Conservation (phyloP, 2,888 invertebrate species). For the Rotaria macrura region DNA sequence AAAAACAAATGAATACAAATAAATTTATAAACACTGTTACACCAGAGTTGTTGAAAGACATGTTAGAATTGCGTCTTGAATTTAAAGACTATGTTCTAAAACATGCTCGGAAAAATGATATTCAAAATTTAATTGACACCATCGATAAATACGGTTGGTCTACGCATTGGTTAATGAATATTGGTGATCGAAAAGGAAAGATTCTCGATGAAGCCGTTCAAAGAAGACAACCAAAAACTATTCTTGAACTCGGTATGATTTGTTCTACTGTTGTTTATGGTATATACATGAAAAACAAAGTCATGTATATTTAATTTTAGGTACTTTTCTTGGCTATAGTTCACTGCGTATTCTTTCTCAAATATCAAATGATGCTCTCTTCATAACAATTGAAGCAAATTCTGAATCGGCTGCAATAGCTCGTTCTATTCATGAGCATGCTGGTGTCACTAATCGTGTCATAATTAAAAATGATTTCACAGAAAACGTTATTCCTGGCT, state of each 20-base stretch:
- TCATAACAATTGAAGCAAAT: background rate
- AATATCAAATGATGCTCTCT: background rate
- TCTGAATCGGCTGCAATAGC: background rate
- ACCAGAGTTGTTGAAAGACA: too few relatives aligned
- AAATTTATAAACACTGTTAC: too few relatives aligned
- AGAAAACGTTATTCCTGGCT: background rate
- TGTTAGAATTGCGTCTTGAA: too few relatives aligned
- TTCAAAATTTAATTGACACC: background rate
- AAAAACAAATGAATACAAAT: too few relatives aligned
- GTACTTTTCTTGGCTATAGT: constrained; percentile 9
- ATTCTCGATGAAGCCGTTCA: background rate
- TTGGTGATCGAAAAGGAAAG: constrained; percentile 4
- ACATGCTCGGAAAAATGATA: background rate
- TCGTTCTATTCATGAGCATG: background rate
- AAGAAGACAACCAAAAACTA: background rate
- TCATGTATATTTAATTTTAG: background rate
- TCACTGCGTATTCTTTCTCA: background rate
- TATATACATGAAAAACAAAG: too few relatives aligned
- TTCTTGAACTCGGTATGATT: background rate
- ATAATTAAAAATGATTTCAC: background rate
- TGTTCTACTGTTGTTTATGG: background rate
- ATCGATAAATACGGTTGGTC: background rate
- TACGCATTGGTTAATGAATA: background rate
- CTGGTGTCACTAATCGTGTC: background rate
- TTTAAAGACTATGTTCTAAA: background rate